Percentiles rank a stretch among this genome's conserved stretches.
Evolutionary conservation across 2,113 vertebrate species (phyloP).

Genomic region (Ploceus nigricollis): DNA sequence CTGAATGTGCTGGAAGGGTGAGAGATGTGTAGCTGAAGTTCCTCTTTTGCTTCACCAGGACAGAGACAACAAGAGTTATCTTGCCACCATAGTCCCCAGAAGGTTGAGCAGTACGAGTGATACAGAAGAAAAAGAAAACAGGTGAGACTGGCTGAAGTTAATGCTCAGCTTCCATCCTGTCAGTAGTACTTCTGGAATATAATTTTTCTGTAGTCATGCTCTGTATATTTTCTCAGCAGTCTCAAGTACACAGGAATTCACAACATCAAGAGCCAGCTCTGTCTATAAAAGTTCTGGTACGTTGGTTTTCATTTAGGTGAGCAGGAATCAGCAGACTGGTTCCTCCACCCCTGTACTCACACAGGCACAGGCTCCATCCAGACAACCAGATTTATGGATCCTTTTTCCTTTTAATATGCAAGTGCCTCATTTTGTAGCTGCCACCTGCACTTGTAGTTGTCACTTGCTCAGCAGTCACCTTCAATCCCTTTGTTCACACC

Average conservation of each 20-base stretch:
- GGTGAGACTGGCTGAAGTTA: conserved; percentile 58
- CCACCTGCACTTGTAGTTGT: neutral
- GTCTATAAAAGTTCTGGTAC: neutral
- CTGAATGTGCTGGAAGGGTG: neutral
- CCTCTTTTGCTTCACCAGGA: conserved; percentile 67
- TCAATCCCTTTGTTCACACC: neutral
- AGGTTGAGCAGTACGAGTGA: conserved; percentile 65
- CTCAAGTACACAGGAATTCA: neutral
- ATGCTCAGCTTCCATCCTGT: neutral
- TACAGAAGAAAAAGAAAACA: conserved; percentile 79
- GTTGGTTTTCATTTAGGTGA: neutral
- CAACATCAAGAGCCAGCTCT: neutral
- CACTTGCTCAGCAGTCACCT: neutral
- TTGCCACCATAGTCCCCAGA: conserved; percentile 67
- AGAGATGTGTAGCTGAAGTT: neutral
- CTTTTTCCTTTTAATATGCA: neutral
- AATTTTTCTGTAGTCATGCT: neutral
- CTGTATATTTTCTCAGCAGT: neutral
- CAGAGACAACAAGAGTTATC: conserved; percentile 72
- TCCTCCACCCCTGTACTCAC: neutral
- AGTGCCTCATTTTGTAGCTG: neutral
- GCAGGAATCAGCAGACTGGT: neutral
- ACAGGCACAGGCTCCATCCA: neutral
- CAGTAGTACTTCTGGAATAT: neutral
- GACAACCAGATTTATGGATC: neutral